A percentile compares a stretch with the other conserved stretches of the same genome.
These are phyloP conservation scores for Apis laboriosa DNA, from an alignment of 1,140 invertebrate species.

Conservation along the genomic window DNA sequence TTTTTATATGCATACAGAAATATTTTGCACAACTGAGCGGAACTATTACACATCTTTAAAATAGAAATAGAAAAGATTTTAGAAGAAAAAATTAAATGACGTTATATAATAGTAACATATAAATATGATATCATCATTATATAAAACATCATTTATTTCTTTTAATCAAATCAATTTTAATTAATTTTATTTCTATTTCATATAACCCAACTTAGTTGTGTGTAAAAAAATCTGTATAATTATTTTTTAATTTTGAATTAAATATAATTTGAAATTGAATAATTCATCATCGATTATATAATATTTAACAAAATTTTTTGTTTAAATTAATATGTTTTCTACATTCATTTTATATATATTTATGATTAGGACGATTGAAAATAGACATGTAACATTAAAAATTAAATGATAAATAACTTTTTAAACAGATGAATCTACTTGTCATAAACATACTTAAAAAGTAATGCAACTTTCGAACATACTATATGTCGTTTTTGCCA, in stretches of 20 bases:
- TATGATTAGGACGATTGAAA: constrained; percentile 21
- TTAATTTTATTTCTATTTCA: not conserved
- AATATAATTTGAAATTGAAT: constrained; percentile 48
- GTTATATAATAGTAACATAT: not conserved
- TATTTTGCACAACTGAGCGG: not conserved
- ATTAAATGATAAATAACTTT: constrained; percentile 38
- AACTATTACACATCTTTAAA: not conserved
- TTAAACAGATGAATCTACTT: constrained; percentile 49
- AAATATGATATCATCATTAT: not conserved
- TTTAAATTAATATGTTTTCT: constrained; percentile 4
- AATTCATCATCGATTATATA: constrained; percentile 12
- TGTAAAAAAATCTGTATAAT: not conserved
- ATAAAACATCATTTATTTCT: not conserved
- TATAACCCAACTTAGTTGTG: not conserved
- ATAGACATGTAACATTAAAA: constrained; percentile 4
- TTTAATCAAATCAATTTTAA: not conserved
- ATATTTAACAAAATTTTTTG: constrained; percentile 12
- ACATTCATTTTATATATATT: not conserved
- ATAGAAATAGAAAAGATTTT: not conserved
- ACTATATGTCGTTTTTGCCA: constrained; percentile 23
- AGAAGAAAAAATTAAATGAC: not conserved
- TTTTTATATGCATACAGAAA: not conserved
- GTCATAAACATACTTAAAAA: constrained; percentile 58
- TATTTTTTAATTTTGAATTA: constrained; percentile 50
- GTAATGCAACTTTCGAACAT: constrained; percentile 45